Conservation (phyloP, 2,888 invertebrate genomes). For the Vesta saturnalis region DNA sequence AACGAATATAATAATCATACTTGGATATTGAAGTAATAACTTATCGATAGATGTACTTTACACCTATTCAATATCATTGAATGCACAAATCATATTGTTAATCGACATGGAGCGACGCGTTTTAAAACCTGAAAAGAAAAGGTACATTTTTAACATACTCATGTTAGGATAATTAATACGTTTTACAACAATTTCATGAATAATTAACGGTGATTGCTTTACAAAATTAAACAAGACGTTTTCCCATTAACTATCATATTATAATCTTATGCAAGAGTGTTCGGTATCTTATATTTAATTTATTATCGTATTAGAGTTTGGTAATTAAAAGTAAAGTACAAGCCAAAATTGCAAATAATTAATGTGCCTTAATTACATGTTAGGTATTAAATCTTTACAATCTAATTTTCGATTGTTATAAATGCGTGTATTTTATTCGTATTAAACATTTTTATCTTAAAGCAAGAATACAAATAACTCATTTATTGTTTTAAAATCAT, state of each 20-base stretch:
- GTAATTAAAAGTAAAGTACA: not conserved
- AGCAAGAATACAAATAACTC: no score
- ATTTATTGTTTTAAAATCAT: no score
- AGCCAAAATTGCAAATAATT: not conserved
- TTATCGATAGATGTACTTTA: no score
- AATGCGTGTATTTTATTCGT: no score
- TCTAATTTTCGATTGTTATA: not conserved
- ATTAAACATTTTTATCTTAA: no score
- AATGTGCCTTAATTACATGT: not conserved
- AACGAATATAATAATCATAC: no score
- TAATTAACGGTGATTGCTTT: not conserved
- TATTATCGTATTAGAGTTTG: slow-evolving; percentile 6
- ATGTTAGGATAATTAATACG: not conserved
- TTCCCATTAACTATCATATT: not conserved
- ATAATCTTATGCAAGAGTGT: not conserved
- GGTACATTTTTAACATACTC: not conserved
- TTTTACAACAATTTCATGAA: not conserved
- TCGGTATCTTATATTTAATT: not conserved
- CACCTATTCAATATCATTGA: no score
- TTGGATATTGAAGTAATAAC: no score
- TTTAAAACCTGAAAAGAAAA: no score
- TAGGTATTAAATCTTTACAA: slow-evolving; percentile 5
- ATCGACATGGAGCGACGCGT: not conserved
- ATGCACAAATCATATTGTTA: no score
- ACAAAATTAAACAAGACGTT: not conserved